Conservation (phyloP, 2,113 vertebrate genomes). For the Amblyornis subalaris region DNA sequence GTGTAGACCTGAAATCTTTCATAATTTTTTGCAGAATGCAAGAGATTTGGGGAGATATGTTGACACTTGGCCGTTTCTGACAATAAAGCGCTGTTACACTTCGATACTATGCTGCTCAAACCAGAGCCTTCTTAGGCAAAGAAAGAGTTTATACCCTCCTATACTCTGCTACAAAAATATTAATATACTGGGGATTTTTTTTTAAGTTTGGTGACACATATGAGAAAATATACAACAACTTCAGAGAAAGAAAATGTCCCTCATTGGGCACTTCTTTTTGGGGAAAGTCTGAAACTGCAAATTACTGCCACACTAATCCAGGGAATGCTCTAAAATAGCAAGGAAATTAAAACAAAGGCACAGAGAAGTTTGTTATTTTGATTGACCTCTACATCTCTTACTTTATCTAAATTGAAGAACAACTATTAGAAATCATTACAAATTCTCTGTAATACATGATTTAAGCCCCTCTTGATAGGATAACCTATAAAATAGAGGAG, state of each 20-base stretch:
- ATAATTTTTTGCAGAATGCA: not conserved
- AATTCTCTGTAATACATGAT: not conserved
- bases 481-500: not conserved
- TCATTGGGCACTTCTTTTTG: accelerated
- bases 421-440: not conserved
- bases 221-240: not conserved
- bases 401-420: not conserved
- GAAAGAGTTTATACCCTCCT: not conserved
- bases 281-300: not conserved
- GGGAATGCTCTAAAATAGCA: not conserved
- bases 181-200: not conserved
- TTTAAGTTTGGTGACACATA: accelerated
- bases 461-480: not conserved
- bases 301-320: not conserved
- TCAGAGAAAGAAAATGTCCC: not conserved
- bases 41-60: not conserved
- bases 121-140: not conserved
- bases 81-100: not conserved
- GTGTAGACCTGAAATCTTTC: not conserved
- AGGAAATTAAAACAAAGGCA: not conserved
- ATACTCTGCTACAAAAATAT: not conserved
- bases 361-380: not conserved
- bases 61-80: not conserved
- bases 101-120: not conserved
- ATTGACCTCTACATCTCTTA: not conserved